A percentile compares a stretch with the other conserved stretches of the same genome.
Evolutionary conservation across 64 coral and sea anemone species (phyloP).

Genomic region (Pocillopora damicornis): DNA sequence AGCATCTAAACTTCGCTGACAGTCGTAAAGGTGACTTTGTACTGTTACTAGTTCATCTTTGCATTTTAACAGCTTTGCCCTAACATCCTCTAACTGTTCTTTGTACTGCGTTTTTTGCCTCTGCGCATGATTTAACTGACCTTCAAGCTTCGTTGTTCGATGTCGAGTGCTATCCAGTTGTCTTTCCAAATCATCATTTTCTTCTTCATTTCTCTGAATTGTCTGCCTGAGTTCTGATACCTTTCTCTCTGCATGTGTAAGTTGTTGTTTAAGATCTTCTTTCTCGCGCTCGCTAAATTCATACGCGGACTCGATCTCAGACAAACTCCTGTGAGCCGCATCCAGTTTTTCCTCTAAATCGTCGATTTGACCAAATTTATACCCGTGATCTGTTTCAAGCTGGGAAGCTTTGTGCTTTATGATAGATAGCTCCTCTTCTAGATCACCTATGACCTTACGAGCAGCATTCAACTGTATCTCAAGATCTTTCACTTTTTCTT

Average conservation of each 20-base stretch:
- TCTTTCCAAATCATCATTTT: slow-evolving; percentile 77
- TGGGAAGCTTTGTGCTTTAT: slow-evolving; percentile 69
- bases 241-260: slow-evolving; percentile 82
- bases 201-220: slow-evolving; percentile 87
- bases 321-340: slow-evolving; percentile 65
- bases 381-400: slow-evolving; percentile 72
- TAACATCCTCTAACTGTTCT: slow-evolving; percentile 81
- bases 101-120: slow-evolving; percentile 72
- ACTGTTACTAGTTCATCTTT: slow-evolving; percentile 65
- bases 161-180: slow-evolving; percentile 63
- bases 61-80: slow-evolving; percentile 62
- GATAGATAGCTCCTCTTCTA: slow-evolving; percentile 67
- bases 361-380: slow-evolving; percentile 50
- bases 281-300: slow-evolving; percentile 83
- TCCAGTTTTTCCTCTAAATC: slow-evolving; percentile 74
- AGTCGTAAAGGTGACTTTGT: slow-evolving; percentile 75
- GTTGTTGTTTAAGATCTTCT: slow-evolving; percentile 84
- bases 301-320: slow-evolving; percentile 73
- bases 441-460: slow-evolving; percentile 58
- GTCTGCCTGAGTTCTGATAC: slow-evolving; percentile 63
- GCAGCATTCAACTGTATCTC: slow-evolving; percentile 72
- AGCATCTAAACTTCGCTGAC: slow-evolving; percentile 61
- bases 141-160: slow-evolving; percentile 67
- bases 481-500: slow-evolving; percentile 75
- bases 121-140: slow-evolving; percentile 56